Conservation (phyloP, 2,888 invertebrate genomes). For the Parascotia fuliginaria region DNA sequence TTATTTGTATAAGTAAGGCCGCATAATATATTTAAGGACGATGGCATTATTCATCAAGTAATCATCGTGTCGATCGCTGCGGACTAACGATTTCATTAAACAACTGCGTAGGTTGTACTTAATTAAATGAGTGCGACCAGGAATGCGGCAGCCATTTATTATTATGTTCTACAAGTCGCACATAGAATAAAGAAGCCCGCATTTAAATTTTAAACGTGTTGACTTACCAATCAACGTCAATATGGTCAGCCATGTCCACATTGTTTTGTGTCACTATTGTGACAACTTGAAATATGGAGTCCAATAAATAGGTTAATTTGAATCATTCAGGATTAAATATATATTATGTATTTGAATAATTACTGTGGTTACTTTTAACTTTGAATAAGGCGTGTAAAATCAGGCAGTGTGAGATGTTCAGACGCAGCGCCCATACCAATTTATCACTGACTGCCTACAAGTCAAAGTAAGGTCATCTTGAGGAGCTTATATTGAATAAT, state of each 20-base stretch:
- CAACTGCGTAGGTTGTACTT: conserved; percentile 34
- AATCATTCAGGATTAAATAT: too few species aligned
- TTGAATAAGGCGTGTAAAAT: too few species aligned
- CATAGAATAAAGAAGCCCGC: conserved; percentile 66
- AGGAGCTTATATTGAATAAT: too few species aligned
- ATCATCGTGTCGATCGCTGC: conserved; percentile 33
- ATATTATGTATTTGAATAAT: too few species aligned
- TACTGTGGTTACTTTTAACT: too few species aligned
- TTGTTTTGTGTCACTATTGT: conserved; percentile 46
- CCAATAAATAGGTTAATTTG: neutral
- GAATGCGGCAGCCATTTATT: conserved; percentile 80
- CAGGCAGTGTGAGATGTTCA: too few species aligned
- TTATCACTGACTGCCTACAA: too few species aligned
- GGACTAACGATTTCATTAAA: conserved; percentile 37
- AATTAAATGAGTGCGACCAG: conserved; percentile 53
- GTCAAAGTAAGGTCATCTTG: too few species aligned
- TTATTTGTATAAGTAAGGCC: neutral
- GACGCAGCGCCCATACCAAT: too few species aligned
- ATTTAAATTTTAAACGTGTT: conserved; percentile 74
- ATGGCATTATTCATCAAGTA: conserved; percentile 8
- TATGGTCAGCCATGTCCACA: conserved; percentile 50
- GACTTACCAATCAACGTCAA: conserved; percentile 67
- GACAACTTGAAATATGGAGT: conserved; percentile 29
- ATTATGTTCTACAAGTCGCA: conserved; percentile 66
- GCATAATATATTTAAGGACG: too few species aligned